Percentiles rank a stretch among this genome's conserved stretches.
Evolutionary conservation across 2,888 invertebrate genomes (phyloP).

Genomic region (Perizoma flavofasciatum): DNA sequence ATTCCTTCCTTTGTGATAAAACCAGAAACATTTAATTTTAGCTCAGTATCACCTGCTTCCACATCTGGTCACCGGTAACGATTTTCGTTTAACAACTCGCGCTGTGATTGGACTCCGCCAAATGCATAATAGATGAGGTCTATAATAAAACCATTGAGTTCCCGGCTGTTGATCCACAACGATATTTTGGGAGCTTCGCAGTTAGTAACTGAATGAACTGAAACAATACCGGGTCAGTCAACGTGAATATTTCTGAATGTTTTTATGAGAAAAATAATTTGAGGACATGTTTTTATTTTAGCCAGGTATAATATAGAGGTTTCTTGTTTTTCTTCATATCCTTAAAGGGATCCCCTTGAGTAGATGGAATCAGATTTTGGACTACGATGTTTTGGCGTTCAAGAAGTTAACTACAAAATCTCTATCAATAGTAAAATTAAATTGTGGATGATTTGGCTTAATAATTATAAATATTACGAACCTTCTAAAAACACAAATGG

Average conservation of each 20-base stretch:
- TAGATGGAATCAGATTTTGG: too few species aligned
- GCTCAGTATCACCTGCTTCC: slow-evolving; percentile 35
- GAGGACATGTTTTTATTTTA: too few species aligned
- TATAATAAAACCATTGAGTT: slow-evolving; percentile 73
- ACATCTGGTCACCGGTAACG: slow-evolving; percentile 62
- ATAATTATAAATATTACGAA: not conserved
- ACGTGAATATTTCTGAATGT: slow-evolving; percentile 43
- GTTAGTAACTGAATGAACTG: slow-evolving; percentile 56
- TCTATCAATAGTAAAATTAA: too few species aligned
- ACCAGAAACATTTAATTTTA: slow-evolving; percentile 29
- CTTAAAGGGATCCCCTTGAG: too few species aligned
- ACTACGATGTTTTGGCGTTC: too few species aligned
- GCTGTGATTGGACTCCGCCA: slow-evolving; percentile 63
- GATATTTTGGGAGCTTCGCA: slow-evolving; percentile 66
- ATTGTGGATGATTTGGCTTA: too few species aligned
- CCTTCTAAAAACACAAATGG: not conserved
- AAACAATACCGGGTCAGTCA: slow-evolving; percentile 32
- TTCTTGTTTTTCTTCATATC: too few species aligned
- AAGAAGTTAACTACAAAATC: too few species aligned
- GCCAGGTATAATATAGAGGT: too few species aligned
- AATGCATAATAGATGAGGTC: slow-evolving; percentile 77
- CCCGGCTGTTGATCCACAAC: slow-evolving; percentile 64
- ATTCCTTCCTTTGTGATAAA: not conserved
- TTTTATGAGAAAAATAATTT: not conserved
- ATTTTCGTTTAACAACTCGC: slow-evolving; percentile 69